Evolutionary conservation across 1,140 invertebrate genomes (phyloP).

Genomic region (Drosophila elegans): DNA sequence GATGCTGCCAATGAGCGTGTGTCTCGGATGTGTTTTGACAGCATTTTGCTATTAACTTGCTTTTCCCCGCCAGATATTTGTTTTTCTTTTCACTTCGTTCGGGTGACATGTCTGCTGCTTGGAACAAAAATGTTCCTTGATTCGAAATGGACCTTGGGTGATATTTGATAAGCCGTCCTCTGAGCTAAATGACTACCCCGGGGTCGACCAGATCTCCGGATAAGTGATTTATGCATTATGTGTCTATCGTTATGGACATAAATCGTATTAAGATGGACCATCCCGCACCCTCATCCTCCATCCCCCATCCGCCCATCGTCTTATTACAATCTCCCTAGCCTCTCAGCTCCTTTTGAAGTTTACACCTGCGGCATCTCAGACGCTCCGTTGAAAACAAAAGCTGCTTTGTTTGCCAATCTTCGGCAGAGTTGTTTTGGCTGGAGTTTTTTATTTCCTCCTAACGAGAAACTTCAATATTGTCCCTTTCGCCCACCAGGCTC

Average conservation of each 20-base stretch:
- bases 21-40: conserved; percentile 57
- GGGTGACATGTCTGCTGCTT: conserved; percentile 14
- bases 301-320: neutral
- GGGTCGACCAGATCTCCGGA: conserved; percentile 30
- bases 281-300: neutral
- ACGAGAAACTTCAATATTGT: conserved; percentile 81
- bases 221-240: conserved; percentile 66
- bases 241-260: conserved; percentile 60
- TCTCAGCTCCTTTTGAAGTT: conserved; percentile 51
- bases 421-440: conserved; percentile 27
- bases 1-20: conserved; percentile 65
- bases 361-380: conserved; percentile 52
- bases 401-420: conserved; percentile 76
- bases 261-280: conserved; percentile 63
- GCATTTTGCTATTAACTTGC: conserved; percentile 68
- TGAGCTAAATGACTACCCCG: conserved; percentile 34
- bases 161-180: conserved; percentile 42
- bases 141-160: conserved; percentile 9
- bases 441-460: conserved; percentile 55
- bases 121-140: neutral
- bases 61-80: conserved; percentile 44
- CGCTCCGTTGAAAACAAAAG: conserved; percentile 57
- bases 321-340: conserved; percentile 35
- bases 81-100: conserved; percentile 41
- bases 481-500: conserved; percentile 65